phyloP scores from a whole-genome alignment of 2,888 invertebrate species.

The Spatulosminthurus flaviceps region DNA sequence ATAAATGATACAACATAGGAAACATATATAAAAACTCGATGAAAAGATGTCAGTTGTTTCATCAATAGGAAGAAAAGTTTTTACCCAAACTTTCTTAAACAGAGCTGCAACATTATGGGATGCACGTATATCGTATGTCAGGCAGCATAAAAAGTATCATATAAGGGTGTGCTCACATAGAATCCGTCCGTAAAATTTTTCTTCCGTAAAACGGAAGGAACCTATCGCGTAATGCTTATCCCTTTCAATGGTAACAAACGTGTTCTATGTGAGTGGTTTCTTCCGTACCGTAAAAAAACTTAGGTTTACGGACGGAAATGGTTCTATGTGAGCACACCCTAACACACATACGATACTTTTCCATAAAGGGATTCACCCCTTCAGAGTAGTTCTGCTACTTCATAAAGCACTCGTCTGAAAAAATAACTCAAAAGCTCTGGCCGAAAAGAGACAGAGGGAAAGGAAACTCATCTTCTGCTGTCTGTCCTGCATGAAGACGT shows the following conservation, averaged over 20 bases:
- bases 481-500: constrained; percentile 30
- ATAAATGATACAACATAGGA: constrained; percentile 28
- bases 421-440: constrained; percentile 34
- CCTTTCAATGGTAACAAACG: no score
- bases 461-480: constrained; percentile 44
- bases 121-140: background rate
- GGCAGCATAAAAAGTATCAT: background rate
- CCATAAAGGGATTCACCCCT: constrained; percentile 16
- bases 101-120: background rate
- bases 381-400: constrained; percentile 27
- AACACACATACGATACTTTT: background rate
- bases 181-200: no score
- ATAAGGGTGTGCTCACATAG: no score
- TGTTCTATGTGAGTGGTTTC: no score
- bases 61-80: constrained; percentile 39
- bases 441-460: background rate
- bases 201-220: no score
- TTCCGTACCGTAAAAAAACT: no score
- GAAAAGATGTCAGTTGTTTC: constrained; percentile 45
- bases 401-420: constrained; percentile 24
- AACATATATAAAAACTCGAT: constrained; percentile 41
- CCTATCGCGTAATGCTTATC: no score
- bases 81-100: constrained; percentile 37
- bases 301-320: no score
- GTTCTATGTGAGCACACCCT: no score